Base-by-base conservation (phyloP, 2,888 invertebrate species). In the Troides oblongomaculatus region DNA sequence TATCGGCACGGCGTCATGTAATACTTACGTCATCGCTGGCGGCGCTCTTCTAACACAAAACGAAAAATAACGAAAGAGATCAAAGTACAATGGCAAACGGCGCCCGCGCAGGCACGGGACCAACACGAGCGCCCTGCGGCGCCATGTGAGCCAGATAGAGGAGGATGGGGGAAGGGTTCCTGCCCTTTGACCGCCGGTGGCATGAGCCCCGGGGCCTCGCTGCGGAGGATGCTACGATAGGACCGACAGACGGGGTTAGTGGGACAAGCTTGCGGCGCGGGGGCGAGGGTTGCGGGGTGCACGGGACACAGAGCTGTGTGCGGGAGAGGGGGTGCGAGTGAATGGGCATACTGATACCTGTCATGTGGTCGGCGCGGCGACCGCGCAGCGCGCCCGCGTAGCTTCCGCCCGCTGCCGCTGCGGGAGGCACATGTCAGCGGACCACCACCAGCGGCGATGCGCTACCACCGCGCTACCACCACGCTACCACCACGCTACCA, bases 311-410 rank as follows among this genome's bases (percentile, higher is more conserved):
- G 0, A 59, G 23, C 17, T 43, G 46, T 12, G 46, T 7, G 43
- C 8, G 30, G 59, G 63, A 62, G 61, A 36, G 65, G 71, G 71
- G 59, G 53, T 62, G 39, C 43, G 62, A 25, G 62, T 25, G 72
- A 50, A 69, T 4, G 39, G 43, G 50, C 72, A 63, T 69, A 58
- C 67, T 93, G 93, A 95, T 96, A 97, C 97, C 97, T 96, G 97
- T 96, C 96, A 97, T 96, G 93, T 94, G 93, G 93, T 95, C 94
- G 91, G 95, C 94, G 91, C 95, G 95, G 77, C 96, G 95, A 90
- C 97, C 97, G 93, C 96, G 96, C 93, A 97, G 94, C 92, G 97
- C 96, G 93, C 96, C 96, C 91, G 97, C 97, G 95, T 97, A 97
- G 94, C 96, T 95, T 90, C 87, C 87, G 88, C 85, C 85, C 80